Base-by-base conservation (phyloP, 2,888 invertebrate genomes). In the Drosophila neutralis region DNA sequence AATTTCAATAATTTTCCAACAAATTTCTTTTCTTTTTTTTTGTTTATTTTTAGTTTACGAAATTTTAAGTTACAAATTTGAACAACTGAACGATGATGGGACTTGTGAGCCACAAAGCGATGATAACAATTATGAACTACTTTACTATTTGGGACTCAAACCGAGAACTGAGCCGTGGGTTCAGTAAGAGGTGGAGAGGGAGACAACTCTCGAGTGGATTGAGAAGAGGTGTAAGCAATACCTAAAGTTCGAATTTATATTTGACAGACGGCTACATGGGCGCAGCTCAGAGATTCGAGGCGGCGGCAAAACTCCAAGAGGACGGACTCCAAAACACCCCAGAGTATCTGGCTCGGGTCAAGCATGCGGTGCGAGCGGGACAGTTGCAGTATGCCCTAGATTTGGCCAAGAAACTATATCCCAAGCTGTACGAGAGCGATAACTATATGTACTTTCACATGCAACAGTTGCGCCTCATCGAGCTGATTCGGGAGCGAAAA, bases 381-480 rank as follows among this genome's bases (percentile, higher is more conserved):
- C 80, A 86, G 8, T 53, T 85, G 2, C 73, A 86, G 31, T 82
- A 86, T 35, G 85, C 85, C 48, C 69, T 88, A 45, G 78, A 88
- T 10, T 60, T 88, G 78, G 85, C 85, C 40, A 76, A 68, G 6
- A 70, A 75, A 31, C 31, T 85, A 1, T 88, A 88, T 53, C 69
- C 73, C 0, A 72, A 56, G 18, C 38, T 86, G 11, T 86, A 74
- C 5, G 83, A 80, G 52, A 71, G 75, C 54, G 87, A 85, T n/a
- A 85, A 88, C 48, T 90, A 88, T 38, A 86, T 85, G 64, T 85
- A 88, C 54, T 85, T 85, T 35, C 85, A 85, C 69, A 85, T 85
- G 85, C 85, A 85, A 40, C 85, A 85, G 51, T 33, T 85, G 66
- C 87, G 73, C 0, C 73, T 85, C 2, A 71, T 85, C 31, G 85